These are phyloP conservation scores for Pteronura brasiliensis DNA, from an alignment of 2,113 vertebrate genomes.

Conservation along the genomic window DNA sequence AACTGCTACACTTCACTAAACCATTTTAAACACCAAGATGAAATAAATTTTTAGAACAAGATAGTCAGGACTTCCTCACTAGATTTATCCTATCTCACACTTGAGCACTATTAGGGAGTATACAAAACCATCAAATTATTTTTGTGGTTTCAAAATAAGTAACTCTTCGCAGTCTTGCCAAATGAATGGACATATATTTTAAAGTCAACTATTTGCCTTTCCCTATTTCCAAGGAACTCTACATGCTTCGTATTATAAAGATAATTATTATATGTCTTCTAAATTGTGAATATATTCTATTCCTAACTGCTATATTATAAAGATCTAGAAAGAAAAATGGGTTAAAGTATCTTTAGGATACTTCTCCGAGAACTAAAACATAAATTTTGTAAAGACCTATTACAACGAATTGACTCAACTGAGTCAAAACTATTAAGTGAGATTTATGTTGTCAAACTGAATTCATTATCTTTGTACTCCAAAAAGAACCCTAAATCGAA, in stretches of 20 bases:
- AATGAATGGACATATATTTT: not conserved
- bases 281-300: constrained; percentile 23
- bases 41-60: not conserved
- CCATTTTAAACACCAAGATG: not conserved
- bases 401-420: not conserved
- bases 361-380: not conserved
- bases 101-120: not conserved
- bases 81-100: not conserved
- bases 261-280: not conserved
- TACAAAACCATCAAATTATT: not conserved
- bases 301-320: not conserved
- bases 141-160: constrained; percentile 32
- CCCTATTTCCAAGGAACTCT: not conserved
- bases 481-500: not conserved
- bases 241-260: not conserved
- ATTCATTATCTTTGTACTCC: not conserved
- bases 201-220: not conserved
- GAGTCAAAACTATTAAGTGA: not conserved
- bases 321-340: not conserved
- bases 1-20: not conserved
- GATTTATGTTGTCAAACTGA: not conserved
- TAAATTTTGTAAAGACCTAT: not conserved
- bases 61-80: not conserved
- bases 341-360: not conserved
- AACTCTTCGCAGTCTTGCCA: not conserved